Evolutionary conservation across 2,113 vertebrate genomes (phyloP).

Genomic region (Daboia siamensis): DNA sequence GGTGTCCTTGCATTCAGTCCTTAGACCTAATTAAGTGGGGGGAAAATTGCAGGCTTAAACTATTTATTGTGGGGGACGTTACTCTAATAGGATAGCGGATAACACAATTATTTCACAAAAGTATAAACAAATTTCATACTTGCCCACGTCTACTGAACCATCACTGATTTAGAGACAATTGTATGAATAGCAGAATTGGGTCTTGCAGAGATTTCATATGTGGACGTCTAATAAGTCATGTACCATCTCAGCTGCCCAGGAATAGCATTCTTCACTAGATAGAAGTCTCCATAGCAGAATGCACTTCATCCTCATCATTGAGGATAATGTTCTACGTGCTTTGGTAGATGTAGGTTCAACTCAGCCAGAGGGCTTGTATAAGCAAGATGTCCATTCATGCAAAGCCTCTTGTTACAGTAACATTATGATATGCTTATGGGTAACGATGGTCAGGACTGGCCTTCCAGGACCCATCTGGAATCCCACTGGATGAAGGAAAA

Average conservation of each 20-base stretch:
- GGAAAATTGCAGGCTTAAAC: background rate
- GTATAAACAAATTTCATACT: background rate
- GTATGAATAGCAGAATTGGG: background rate
- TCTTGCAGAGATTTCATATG: background rate
- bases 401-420: background rate
- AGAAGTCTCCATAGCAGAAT: background rate
- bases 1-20: background rate
- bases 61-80: background rate
- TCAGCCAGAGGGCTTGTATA: background rate
- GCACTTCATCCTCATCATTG: background rate
- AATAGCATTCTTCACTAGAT: background rate
- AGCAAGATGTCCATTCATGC: background rate
- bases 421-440: background rate
- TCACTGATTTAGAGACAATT: background rate
- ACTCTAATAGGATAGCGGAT: background rate
- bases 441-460: background rate
- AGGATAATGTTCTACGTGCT: background rate
- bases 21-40: background rate
- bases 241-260: background rate
- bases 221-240: background rate
- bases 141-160: background rate
- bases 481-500: background rate
- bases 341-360: constrained; percentile 1
- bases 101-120: background rate
- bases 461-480: constrained; percentile 4